Conservation (phyloP, 2,888 invertebrate genomes). For the Melinaea marsaeus region DNA sequence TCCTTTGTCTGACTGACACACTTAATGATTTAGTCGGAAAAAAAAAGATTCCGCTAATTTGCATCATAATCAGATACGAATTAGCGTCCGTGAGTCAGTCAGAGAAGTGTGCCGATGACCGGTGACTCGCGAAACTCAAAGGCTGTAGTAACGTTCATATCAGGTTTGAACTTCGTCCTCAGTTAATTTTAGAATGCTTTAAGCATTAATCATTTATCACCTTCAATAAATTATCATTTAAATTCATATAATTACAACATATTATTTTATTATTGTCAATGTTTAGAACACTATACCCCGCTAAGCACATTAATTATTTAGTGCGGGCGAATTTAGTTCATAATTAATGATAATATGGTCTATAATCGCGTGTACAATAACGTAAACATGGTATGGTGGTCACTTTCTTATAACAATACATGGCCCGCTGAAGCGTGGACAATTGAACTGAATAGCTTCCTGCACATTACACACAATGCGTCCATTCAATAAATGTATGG, state of each 20-base stretch:
- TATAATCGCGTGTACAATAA: constrained; percentile 14
- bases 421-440: constrained; percentile 54
- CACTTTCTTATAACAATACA: constrained; percentile 47
- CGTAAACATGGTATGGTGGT: constrained; percentile 28
- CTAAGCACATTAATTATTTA: too few relatives aligned
- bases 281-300: too few relatives aligned
- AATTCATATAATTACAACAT: too few relatives aligned
- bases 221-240: too few relatives aligned
- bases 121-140: constrained; percentile 5
- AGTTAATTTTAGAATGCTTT: neutral
- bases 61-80: constrained; percentile 40
- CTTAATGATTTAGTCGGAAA: constrained; percentile 35
- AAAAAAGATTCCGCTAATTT: constrained; percentile 38
- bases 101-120: constrained; percentile 40
- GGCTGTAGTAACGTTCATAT: too few relatives aligned
- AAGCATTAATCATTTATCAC: too few relatives aligned
- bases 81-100: constrained; percentile 36
- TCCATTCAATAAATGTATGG: constrained; percentile 54
- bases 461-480: constrained; percentile 61
- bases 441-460: constrained; percentile 67
- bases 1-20: constrained; percentile 44
- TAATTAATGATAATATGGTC: neutral
- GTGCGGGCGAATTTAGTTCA: neutral
- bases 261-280: too few relatives aligned
- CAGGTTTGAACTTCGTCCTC: neutral